Evolutionary conservation across 2,113 vertebrate species (phyloP).

Genomic region (Oreochromis aureus): DNA sequence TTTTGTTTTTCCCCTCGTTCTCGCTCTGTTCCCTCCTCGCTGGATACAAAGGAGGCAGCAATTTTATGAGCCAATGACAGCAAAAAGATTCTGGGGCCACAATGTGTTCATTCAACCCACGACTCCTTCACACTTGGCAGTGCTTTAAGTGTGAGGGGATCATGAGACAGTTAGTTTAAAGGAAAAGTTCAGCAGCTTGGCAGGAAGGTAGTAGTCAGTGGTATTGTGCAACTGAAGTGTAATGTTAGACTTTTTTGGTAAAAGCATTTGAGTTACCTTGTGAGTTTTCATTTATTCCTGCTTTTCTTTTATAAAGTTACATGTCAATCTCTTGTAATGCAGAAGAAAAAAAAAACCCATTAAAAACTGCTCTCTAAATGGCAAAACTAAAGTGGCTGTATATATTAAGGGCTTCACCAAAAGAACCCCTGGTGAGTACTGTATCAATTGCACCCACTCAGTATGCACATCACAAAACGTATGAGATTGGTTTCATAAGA

Average conservation of each 20-base stretch:
- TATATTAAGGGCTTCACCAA: not conserved
- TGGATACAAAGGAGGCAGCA: constrained; percentile 56
- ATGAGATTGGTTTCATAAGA: constrained; percentile 2
- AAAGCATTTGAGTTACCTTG: not conserved
- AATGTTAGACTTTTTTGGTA: not conserved
- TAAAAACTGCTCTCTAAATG: not conserved
- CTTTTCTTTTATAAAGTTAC: not conserved
- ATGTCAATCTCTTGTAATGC: not conserved
- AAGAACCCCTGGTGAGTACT: not conserved
- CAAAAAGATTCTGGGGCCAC: constrained; percentile 64
- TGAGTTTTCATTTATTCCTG: not conserved
- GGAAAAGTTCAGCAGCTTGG: constrained; percentile 5
- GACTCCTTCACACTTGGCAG: constrained; percentile 58
- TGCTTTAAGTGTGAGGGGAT: constrained; percentile 26
- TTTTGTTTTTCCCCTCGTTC: constrained; percentile 31
- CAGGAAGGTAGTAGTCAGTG: not conserved
- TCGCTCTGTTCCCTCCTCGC: constrained; percentile 20
- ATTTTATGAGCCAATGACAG: constrained; percentile 74
- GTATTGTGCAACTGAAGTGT: not conserved
- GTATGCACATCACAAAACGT: constrained; percentile 31
- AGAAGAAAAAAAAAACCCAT: not conserved
- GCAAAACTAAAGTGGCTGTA: not conserved
- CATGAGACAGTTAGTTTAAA: constrained; percentile 38
- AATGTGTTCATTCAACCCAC: constrained; percentile 64
- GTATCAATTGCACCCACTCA: constrained; percentile 8